A percentile compares a stretch with the other conserved stretches of the same genome.
phyloP scores from a whole-genome alignment of 2,797 vertebrate genomes.

The Pseudochirops corinnae region DNA sequence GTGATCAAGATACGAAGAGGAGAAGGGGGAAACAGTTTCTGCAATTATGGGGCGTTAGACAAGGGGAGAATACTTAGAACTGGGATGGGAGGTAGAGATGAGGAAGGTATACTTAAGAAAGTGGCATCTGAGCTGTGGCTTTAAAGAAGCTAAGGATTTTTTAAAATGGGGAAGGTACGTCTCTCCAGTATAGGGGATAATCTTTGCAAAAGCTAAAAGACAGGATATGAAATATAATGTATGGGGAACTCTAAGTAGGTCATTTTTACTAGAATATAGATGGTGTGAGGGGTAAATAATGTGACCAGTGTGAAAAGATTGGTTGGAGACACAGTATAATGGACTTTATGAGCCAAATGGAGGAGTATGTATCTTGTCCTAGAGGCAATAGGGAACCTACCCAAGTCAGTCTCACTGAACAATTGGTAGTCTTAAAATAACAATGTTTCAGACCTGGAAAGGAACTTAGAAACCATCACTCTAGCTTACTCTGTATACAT shows the following conservation, averaged over 20 bases:
- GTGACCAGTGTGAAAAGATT: background rate
- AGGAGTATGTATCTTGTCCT: background rate
- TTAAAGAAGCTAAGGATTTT: background rate
- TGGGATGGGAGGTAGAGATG: background rate
- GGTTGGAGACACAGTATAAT: background rate
- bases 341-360: background rate
- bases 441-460: background rate
- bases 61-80: background rate
- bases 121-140: background rate
- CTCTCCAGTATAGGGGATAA: background rate
- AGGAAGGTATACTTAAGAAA: background rate
- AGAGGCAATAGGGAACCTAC: background rate
- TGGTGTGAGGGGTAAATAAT: background rate
- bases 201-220: background rate
- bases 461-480: background rate
- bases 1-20: background rate
- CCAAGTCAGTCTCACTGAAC: background rate
- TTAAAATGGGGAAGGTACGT: background rate
- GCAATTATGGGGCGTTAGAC: background rate
- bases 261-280: background rate
- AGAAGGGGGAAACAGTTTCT: background rate
- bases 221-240: background rate
- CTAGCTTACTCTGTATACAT: background rate
- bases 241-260: background rate
- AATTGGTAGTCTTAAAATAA: background rate